Percentiles rank a stretch among this genome's conserved stretches.
Evolutionary conservation across 2,113 vertebrate genomes (phyloP).

Genomic region (Toxotes chatareus): DNA sequence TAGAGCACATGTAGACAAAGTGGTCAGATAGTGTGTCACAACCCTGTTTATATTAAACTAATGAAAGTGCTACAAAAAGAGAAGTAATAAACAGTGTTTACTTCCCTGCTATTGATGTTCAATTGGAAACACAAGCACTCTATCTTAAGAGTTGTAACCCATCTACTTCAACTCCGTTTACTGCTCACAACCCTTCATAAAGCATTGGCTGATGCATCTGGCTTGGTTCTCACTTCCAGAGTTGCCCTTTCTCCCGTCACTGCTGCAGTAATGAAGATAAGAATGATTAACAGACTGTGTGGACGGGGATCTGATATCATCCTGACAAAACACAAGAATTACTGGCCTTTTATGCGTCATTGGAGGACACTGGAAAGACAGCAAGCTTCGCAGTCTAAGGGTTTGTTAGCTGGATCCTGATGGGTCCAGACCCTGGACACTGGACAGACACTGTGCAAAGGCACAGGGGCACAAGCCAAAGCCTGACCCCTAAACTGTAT

Average conservation of each 20-base stretch:
- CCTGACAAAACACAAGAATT: not conserved
- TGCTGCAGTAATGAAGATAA: constrained; percentile 18
- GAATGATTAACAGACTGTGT: not conserved
- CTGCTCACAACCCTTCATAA: constrained; percentile 45
- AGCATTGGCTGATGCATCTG: constrained; percentile 33
- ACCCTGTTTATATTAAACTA: not conserved
- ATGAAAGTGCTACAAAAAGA: constrained; percentile 11
- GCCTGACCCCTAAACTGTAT: not conserved
- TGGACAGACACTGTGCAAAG: not conserved
- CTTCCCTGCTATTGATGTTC: constrained; percentile 53
- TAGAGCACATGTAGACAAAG: not conserved
- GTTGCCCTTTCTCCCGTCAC: constrained; percentile 20
- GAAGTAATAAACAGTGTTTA: not conserved
- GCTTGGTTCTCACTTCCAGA: constrained; percentile 33
- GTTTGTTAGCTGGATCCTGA: not conserved
- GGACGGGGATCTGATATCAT: not conserved
- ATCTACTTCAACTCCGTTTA: constrained; percentile 43
- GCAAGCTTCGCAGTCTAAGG: no score
- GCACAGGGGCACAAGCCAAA: not conserved
- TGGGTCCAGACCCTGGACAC: not conserved
- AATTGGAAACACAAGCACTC: constrained; percentile 42
- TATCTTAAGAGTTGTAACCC: constrained; percentile 14
- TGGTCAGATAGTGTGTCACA: not conserved
- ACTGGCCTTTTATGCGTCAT: not conserved
- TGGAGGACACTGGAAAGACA: not conserved